phyloP scores from a whole-genome alignment of 2,797 vertebrate species.

The Lindbergichthys nudifrons region DNA sequence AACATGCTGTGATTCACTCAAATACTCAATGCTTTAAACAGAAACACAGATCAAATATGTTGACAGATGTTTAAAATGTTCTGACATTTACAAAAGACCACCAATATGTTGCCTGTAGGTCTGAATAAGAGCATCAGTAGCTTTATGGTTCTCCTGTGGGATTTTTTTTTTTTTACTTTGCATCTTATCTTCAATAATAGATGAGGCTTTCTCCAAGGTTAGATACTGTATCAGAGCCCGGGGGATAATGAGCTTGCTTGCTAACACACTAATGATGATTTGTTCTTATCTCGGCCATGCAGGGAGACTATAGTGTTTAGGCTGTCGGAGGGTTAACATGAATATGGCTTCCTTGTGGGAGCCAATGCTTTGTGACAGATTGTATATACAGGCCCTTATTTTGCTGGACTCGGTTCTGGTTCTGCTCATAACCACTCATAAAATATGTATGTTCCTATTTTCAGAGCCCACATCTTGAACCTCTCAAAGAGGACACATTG shows the following conservation, averaged over 20 bases:
- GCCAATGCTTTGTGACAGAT: conserved; percentile 29
- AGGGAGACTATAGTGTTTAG: conserved; percentile 15
- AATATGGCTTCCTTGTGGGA: conserved; percentile 18
- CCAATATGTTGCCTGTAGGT: neutral
- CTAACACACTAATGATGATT: conserved; percentile 18
- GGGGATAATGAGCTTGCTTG: conserved; percentile 3
- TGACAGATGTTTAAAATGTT: no score
- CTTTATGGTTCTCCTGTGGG: neutral
- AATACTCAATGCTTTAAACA: no score
- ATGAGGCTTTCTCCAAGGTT: conserved; percentile 15
- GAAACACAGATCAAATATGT: no score
- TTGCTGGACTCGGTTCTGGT: conserved; percentile 17
- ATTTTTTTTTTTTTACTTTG: conserved; percentile 9
- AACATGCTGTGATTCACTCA: neutral
- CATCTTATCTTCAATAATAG: conserved; percentile 7
- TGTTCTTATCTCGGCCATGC: conserved; percentile 31
- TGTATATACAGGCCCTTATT: conserved; percentile 13
- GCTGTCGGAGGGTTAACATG: conserved; percentile 13
- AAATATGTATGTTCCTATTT: conserved; percentile 53
- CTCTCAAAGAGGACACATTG: conserved; percentile 87
- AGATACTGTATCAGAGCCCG: neutral
- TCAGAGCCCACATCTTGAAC: conserved; percentile 91
- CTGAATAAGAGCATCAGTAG: neutral
- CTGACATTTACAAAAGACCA: neutral
- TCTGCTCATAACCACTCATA: conserved; percentile 30